A percentile compares a stretch with the other conserved stretches of the same genome.
Evolutionary conservation across 2,113 vertebrate genomes (phyloP).

Genomic region (Sprattus sprattus): DNA sequence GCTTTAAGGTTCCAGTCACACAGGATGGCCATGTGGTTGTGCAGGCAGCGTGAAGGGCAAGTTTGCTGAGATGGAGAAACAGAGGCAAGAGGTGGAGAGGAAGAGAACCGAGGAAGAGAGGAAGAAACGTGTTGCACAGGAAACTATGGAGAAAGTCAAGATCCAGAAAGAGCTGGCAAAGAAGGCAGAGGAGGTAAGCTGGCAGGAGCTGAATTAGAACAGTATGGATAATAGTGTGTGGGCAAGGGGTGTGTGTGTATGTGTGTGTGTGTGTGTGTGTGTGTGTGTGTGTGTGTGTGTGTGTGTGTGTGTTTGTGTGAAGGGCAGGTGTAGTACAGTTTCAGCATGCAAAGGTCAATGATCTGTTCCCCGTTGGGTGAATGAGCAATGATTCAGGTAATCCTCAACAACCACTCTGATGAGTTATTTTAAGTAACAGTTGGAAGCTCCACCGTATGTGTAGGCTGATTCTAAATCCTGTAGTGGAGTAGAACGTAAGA

Average conservation of each 20-base stretch:
- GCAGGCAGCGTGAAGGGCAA: slow-evolving; percentile 96
- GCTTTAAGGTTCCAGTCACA: background rate
- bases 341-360: slow-evolving; percentile 7
- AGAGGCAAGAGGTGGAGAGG: slow-evolving; percentile 87
- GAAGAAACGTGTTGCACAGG: slow-evolving; percentile 86
- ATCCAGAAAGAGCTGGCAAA: slow-evolving; percentile 91
- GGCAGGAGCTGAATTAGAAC: background rate
- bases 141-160: slow-evolving; percentile 90
- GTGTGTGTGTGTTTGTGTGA: background rate
- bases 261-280: background rate
- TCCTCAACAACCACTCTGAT: slow-evolving; percentile 56
- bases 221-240: background rate
- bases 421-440: slow-evolving; percentile 58
- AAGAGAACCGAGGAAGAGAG: slow-evolving; percentile 89
- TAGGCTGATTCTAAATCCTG: background rate
- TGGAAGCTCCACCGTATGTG: slow-evolving; percentile 53
- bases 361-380: slow-evolving; percentile 1
- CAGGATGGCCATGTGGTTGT: slow-evolving; percentile 25
- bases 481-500: background rate
- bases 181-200: slow-evolving; percentile 84
- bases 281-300: background rate
- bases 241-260: background rate
- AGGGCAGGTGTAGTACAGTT: background rate
- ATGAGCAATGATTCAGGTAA: slow-evolving; percentile 56
- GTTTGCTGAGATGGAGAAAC: slow-evolving; percentile 97